Evolutionary conservation across 2,797 vertebrate genomes (phyloP).

Genomic region (Tolypeutes matacus): DNA sequence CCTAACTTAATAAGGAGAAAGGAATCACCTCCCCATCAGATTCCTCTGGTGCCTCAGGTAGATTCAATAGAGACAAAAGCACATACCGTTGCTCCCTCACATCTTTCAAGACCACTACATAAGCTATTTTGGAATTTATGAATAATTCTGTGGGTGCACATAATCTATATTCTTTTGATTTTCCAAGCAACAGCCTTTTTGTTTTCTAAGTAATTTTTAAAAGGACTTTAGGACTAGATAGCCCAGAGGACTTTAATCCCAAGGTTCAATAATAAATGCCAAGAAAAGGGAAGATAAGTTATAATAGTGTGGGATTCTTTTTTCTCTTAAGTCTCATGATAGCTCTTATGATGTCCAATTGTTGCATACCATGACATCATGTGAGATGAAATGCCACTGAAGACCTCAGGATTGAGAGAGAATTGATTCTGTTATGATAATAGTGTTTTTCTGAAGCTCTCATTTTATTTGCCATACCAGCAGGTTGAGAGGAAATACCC

Average conservation of each 20-base stretch:
- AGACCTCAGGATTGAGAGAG: neutral
- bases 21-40: neutral
- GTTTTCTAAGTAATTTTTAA: neutral
- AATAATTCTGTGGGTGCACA: neutral
- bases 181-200: neutral
- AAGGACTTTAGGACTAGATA: neutral
- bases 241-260: neutral
- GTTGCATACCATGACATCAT: neutral
- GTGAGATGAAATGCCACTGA: neutral
- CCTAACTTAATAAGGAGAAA: neutral
- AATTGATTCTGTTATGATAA: slow-evolving; percentile 13
- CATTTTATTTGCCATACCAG: slow-evolving; percentile 62
- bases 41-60: neutral
- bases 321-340: neutral
- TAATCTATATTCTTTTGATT: neutral
- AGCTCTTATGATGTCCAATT: neutral
- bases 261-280: neutral
- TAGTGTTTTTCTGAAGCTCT: slow-evolving; percentile 24
- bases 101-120: neutral
- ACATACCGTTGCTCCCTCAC: neutral
- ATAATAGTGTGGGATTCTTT: neutral
- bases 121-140: neutral
- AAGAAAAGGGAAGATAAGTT: neutral
- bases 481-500: slow-evolving; percentile 23
- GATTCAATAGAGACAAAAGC: neutral